These are phyloP conservation scores for Suricata suricatta DNA, from an alignment of 2,113 vertebrate species.

Conservation along the genomic window DNA sequence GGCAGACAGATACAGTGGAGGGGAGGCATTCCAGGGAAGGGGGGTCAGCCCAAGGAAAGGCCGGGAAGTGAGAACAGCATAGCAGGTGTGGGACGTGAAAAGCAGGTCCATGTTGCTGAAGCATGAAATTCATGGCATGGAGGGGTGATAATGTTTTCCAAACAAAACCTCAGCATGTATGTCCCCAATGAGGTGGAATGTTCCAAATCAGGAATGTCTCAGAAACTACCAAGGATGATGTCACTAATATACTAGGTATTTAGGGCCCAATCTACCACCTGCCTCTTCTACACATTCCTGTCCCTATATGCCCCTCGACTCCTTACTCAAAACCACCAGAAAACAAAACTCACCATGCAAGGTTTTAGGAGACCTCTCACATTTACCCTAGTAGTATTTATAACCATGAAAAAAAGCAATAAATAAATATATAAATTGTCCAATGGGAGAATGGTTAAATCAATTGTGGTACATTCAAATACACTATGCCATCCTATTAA, in stretches of 20 bases:
- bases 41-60: background rate
- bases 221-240: slow-evolving; percentile 48
- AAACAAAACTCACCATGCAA: background rate
- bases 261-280: background rate
- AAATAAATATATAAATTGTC: background rate
- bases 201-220: slow-evolving; percentile 54
- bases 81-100: background rate
- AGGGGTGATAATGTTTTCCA: slow-evolving; percentile 41
- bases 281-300: background rate
- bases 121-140: background rate
- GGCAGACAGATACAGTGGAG: background rate
- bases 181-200: background rate
- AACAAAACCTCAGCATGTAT: background rate
- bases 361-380: background rate
- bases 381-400: background rate
- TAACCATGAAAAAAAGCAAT: background rate
- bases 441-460: background rate
- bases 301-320: background rate
- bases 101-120: background rate
- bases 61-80: background rate
- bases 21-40: background rate
- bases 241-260: background rate
- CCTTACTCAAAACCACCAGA: background rate
- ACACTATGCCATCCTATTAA: background rate
- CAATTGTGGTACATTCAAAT: background rate